Evolutionary conservation across 2,113 vertebrate species (phyloP), one percentile per base, ranked within the genome.

Genomic region (Nettapus auritus): DNA sequence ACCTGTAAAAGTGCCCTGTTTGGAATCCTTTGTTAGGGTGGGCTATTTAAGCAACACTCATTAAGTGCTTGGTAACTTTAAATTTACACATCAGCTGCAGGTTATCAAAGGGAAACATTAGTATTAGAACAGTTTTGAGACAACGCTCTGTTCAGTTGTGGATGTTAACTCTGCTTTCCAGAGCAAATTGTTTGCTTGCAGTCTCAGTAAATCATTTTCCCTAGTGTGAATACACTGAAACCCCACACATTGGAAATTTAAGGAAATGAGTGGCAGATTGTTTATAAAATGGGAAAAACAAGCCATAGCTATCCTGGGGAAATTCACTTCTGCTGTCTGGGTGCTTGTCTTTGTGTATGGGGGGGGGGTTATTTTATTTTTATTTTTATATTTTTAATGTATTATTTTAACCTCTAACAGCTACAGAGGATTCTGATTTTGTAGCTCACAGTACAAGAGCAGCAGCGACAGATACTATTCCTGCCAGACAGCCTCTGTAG

Each of bases 101-200:
- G 28, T 80, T 59, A 29, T 74, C 69, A 44, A 46, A 87, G 82
- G 59, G 59, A 85, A 34, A 44, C 59, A 31, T 88, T 71, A 84
- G 76, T 89, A 82, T 75, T 90, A 38, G 66, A 93, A 21, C 25
- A 86, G 38, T 82, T 29, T 77, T 6, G 88, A 50, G 71, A 77
- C 28, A 1, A 26, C 53, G 2, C 52, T 90, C 81, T 83, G 59
- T 94, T 90, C 36, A 18, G 57, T 36, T 73, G 34, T 33, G 28
- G 50, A n/a, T 55, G 46, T 29, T 95, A 86, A 75, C 68, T 88
- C 38, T 59, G 52, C 53, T 83, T 81, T 83, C 86, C 56, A 59
- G 64, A 71, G 42, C 60, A 48, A 63, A 55, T 25, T 7, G 18
- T 82, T 82, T 25, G 28, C 80, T 86, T 86, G 50, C 59, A 62